Evolutionary conservation across 2,113 vertebrate species (phyloP).

Genomic region (Trachemys scripta): DNA sequence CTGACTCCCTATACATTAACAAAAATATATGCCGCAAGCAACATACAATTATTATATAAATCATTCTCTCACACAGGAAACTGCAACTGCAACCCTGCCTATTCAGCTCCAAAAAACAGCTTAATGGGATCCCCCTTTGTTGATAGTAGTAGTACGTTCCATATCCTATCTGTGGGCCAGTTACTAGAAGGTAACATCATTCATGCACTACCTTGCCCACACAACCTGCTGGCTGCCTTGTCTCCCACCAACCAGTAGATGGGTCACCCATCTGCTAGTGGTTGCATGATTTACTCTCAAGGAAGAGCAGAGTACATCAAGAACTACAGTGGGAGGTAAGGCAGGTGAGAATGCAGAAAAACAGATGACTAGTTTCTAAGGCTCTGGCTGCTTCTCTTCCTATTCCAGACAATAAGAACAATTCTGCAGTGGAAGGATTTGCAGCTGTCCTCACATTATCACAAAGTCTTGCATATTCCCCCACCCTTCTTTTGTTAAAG

Average conservation of each 20-base stretch:
- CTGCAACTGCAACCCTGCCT: neutral
- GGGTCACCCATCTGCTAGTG: neutral
- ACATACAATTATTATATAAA: neutral
- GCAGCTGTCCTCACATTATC: neutral
- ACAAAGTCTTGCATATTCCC: neutral
- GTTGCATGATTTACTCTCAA: neutral
- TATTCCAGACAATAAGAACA: neutral
- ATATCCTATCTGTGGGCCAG: neutral
- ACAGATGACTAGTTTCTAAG: neutral
- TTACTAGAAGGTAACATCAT: fast-evolving
- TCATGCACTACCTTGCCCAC: neutral
- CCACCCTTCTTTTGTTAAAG: neutral
- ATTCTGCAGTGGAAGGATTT: neutral
- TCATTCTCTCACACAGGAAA: neutral
- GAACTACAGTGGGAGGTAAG: neutral
- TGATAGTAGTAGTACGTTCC: neutral
- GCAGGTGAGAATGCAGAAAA: neutral
- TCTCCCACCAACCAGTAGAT: fast-evolving
- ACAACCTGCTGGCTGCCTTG: no score
- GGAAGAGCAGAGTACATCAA: neutral
- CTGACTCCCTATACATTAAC: neutral
- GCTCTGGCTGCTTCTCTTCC: neutral
- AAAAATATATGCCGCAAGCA: neutral
- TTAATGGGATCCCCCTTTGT: neutral
- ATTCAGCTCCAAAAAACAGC: neutral